Percentiles rank a stretch among this genome's conserved stretches.
phyloP scores from a whole-genome alignment of 2,797 vertebrate genomes.

The Staurois parvus region DNA sequence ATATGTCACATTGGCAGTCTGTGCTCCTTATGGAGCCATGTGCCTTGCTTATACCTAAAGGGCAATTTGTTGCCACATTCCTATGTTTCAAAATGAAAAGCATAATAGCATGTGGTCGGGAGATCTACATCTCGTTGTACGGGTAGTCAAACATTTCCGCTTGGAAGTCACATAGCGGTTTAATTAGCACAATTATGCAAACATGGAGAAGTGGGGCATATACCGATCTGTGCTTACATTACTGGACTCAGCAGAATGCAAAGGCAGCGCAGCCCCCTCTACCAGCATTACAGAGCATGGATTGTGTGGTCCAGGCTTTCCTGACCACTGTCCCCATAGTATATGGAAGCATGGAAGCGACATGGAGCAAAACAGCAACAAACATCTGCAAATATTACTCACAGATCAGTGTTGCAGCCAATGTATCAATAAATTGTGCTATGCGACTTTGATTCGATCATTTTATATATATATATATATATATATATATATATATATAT shows the following conservation, averaged over 20 bases:
- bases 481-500: too few species aligned
- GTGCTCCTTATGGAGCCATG: neutral
- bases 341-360: too few species aligned
- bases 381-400: too few species aligned
- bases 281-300: neutral
- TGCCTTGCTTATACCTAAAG: neutral
- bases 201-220: slow-evolving; percentile 17
- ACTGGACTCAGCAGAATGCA: neutral
- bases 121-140: neutral
- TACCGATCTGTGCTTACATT: neutral
- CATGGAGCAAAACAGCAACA: too few species aligned
- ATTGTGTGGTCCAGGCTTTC: neutral
- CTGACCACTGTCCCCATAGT: too few species aligned
- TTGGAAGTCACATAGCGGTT: slow-evolving; percentile 16
- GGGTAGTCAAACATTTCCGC: slow-evolving; percentile 8
- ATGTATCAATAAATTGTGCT: too few species aligned
- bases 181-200: slow-evolving; percentile 32
- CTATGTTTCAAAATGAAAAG: neutral
- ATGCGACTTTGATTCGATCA: too few species aligned
- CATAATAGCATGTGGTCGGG: neutral
- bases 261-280: neutral
- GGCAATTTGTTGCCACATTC: neutral
- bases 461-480: neutral
- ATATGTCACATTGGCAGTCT: neutral
- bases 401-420: too few species aligned